Base-by-base conservation (phyloP, 2,888 invertebrate species). In the Cheiracanthium punctorium region DNA sequence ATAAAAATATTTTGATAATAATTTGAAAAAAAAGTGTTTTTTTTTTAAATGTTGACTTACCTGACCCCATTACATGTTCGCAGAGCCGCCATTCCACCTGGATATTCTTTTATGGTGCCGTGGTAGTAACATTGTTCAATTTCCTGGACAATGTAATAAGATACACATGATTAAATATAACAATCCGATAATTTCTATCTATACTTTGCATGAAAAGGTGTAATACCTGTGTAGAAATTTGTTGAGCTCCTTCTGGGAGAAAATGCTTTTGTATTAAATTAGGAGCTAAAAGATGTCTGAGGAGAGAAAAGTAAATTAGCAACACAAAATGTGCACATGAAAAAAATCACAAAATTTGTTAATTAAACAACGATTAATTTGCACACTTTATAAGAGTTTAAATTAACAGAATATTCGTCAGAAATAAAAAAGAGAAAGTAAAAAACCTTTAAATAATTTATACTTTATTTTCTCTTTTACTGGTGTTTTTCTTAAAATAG, bases 121-220 rank as follows among this genome's bases (percentile, higher is more conserved):
- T 99, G 98, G 93, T 99, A 99, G 94, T 98, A 99, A 92, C 99
- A 99, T 93, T 98, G 98, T 92, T 98, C 98, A 92, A 97, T 96
- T 93, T 97, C 97, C 96, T 97, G 24, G 1, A 72, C 48, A 70
- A 37, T 20, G 43, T 32, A 58, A 33, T 12, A 69, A 32, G 5
- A 64, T 28, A 24, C 2, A n/a, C 20, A 20, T 20, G 24, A 64
- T n/a, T n/a, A n/a, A n/a, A n/a, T n/a, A n/a, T n/a, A n/a, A n/a
- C n/a, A n/a, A n/a, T n/a, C n/a, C n/a, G n/a, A n/a, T n/a, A n/a
- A n/a, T n/a, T n/a, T n/a, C n/a, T n/a, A n/a, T n/a, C n/a, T n/a
- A n/a, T n/a, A n/a, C n/a, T n/a, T n/a, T n/a, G n/a, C n/a, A n/a
- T n/a, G n/a, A n/a, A 64, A 37, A 37, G 37, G 10, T 37, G 4